Evolutionary conservation across 2,888 invertebrate species (phyloP).

Genomic region (Dysmachus trigonus): DNA sequence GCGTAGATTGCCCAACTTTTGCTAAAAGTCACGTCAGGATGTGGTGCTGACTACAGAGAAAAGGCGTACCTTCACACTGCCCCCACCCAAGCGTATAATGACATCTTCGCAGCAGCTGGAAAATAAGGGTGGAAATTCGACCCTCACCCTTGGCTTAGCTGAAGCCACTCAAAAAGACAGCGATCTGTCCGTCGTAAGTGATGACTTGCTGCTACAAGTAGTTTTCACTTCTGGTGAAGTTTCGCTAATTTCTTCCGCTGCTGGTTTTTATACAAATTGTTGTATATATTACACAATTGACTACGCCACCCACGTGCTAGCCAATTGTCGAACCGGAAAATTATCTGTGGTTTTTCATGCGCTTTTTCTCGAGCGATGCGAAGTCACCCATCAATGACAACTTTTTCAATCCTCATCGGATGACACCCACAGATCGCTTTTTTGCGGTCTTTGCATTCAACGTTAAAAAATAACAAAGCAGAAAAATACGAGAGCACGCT

Average conservation of each 20-base stretch:
- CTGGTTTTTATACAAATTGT: not conserved
- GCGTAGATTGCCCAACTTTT: not conserved
- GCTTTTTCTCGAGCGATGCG: not conserved
- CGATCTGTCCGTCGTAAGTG: not conserved
- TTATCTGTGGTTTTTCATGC: not conserved
- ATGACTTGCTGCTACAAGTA: not conserved
- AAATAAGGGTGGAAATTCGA: not conserved
- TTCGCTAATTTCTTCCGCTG: not conserved
- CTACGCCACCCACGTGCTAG: slow-evolving; percentile 3
- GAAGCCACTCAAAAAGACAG: not conserved
- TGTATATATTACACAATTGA: too few relatives aligned
- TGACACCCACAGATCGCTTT: not conserved
- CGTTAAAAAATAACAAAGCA: not conserved
- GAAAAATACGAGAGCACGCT: too few relatives aligned
- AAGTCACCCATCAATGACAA: not conserved
- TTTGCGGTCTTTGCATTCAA: not conserved
- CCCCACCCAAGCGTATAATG: not conserved
- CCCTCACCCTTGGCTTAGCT: not conserved
- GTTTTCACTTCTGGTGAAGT: not conserved
- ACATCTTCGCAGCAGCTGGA: not conserved
- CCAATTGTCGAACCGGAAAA: not conserved
- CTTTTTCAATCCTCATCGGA: not conserved
- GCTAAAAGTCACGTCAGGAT: not conserved
- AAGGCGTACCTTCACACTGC: not conserved
- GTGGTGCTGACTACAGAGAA: not conserved